Evolutionary conservation across 2,797 vertebrate species (phyloP).

Genomic region (Thaleichthys pacificus): DNA sequence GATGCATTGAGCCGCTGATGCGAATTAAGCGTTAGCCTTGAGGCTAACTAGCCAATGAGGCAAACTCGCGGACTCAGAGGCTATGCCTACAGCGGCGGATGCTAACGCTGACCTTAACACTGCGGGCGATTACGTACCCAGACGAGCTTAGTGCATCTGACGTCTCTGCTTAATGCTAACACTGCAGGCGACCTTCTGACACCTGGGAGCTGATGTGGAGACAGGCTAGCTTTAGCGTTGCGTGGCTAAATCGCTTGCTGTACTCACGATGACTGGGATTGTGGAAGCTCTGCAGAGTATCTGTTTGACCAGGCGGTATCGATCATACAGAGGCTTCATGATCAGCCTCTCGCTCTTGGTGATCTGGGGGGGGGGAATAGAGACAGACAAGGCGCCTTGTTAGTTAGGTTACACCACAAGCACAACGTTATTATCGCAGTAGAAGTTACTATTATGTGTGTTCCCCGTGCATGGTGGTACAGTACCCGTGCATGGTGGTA

Average conservation of each 20-base stretch:
- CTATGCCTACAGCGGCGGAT: constrained; percentile 30
- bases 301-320: constrained; percentile 96
- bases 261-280: constrained; percentile 95
- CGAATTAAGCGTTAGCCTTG: constrained; percentile 32
- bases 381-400: constrained; percentile 15
- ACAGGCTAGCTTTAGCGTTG: too few species aligned
- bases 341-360: constrained; percentile 90
- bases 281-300: constrained; percentile 91
- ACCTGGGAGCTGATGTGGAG: too few species aligned
- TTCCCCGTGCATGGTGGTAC: too few species aligned
- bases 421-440: not conserved
- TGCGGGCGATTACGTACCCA: too few species aligned
- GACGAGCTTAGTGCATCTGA: too few species aligned
- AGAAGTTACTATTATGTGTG: too few species aligned
- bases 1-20: constrained; percentile 53
- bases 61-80: too few species aligned
- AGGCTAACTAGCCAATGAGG: not conserved
- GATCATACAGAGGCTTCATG: constrained; percentile 97
- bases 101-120: constrained; percentile 7
- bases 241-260: not conserved
- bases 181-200: not conserved
- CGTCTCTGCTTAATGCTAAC: constrained; percentile 19
- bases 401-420: constrained; percentile 13
- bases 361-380: constrained; percentile 74
- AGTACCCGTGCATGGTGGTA: too few species aligned